These are phyloP conservation scores for Pinna nobilis DNA, from an alignment of 1,140 invertebrate genomes.

Conservation along the genomic window DNA sequence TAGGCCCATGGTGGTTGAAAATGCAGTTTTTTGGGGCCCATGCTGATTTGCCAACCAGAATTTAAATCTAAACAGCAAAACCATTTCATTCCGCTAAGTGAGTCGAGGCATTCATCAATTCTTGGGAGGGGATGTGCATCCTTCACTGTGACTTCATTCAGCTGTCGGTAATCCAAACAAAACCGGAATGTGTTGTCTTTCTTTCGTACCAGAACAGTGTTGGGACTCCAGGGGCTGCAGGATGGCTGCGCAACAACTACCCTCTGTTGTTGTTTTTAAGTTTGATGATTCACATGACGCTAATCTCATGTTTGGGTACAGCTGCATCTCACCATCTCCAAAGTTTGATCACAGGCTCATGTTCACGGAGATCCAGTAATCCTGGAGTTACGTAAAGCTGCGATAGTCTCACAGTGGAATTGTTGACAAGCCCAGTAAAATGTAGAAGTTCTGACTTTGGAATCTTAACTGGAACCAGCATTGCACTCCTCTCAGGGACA, in stretches of 20 bases:
- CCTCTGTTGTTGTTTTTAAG: not conserved
- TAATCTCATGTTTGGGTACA: slow-evolving; percentile 7
- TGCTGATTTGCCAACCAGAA: slow-evolving; percentile 3
- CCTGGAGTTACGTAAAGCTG: not conserved
- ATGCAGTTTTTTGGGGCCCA: slow-evolving; percentile 4
- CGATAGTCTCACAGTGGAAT: too few relatives aligned
- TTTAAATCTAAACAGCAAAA: slow-evolving; percentile 1
- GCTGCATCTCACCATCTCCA: not conserved
- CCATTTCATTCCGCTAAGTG: not conserved
- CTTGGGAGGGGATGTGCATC: not conserved
- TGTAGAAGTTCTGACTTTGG: not conserved
- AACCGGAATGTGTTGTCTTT: too few relatives aligned
- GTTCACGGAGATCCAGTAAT: slow-evolving; percentile 3
- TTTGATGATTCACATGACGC: slow-evolving; percentile 20
- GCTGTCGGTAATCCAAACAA: too few relatives aligned
- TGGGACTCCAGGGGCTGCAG: too few relatives aligned
- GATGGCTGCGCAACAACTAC: not conserved
- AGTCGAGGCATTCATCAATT: not conserved
- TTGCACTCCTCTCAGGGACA: not conserved
- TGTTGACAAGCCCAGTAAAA: not conserved
- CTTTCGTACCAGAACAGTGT: too few relatives aligned
- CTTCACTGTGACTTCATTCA: too few relatives aligned
- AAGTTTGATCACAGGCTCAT: not conserved
- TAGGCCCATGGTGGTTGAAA: not conserved
- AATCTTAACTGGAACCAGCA: slow-evolving; percentile 1